Evolutionary conservation across 2,888 invertebrate genomes (phyloP).

Genomic region (Yponomeuta evonymella): DNA sequence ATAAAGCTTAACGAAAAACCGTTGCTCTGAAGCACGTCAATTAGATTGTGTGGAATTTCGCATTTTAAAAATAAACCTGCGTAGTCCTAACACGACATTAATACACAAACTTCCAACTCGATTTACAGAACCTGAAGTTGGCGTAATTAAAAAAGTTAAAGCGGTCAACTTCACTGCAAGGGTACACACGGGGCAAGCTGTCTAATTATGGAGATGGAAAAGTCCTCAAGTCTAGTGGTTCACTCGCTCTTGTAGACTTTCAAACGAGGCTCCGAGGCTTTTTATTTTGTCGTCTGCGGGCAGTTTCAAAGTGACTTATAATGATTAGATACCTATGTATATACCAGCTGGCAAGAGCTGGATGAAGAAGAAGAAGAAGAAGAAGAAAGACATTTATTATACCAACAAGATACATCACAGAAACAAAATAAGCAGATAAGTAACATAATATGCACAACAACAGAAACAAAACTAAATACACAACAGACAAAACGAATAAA

Average conservation of each 20-base stretch:
- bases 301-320: no score
- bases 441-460: no score
- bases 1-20: no score
- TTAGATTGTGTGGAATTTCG: background rate
- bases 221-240: background rate
- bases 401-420: no score
- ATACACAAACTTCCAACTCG: background rate
- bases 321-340: no score
- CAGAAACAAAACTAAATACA: no score
- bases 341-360: no score
- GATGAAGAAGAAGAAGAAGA: no score
- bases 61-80: background rate
- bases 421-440: no score
- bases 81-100: background rate
- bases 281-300: background rate
- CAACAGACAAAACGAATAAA: no score
- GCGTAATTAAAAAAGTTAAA: constrained; percentile 3
- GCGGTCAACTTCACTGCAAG: background rate
- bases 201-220: background rate
- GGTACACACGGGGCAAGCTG: background rate
- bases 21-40: background rate
- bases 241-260: background rate
- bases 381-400: no score
- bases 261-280: background rate
- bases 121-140: background rate